These are phyloP conservation scores for Delichon dasypus DNA, from an alignment of 2,797 vertebrate species.

Conservation along the genomic window DNA sequence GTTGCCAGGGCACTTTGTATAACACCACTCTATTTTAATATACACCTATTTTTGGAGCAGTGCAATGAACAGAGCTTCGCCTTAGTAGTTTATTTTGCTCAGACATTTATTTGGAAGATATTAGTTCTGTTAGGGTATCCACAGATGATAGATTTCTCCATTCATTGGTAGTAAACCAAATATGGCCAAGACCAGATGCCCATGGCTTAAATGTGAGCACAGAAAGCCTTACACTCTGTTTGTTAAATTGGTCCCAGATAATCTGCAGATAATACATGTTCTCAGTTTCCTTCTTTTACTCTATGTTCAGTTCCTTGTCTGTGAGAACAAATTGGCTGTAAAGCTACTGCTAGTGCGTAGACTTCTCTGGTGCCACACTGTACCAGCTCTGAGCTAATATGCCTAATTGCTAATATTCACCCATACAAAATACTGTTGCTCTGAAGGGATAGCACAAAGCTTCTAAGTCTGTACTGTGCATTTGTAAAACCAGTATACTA, in stretches of 20 bases:
- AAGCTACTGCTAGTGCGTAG: not conserved
- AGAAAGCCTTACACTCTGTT: not conserved
- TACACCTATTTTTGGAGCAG: constrained; percentile 77
- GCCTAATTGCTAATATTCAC: not conserved
- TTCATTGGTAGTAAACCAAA: constrained; percentile 78
- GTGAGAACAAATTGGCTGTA: not conserved
- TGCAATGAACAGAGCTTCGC: constrained; percentile 70
- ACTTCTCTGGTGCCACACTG: not conserved
- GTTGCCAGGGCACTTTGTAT: constrained; percentile 76
- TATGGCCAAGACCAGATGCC: constrained; percentile 75
- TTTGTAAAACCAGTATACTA: not conserved
- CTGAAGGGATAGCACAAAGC: not conserved
- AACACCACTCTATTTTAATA: constrained; percentile 75
- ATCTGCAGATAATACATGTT: not conserved
- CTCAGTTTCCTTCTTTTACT: not conserved
- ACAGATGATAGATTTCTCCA: constrained; percentile 73
- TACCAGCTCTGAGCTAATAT: not conserved
- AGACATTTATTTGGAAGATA: constrained; percentile 78
- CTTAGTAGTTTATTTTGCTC: constrained; percentile 74
- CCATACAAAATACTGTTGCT: not conserved
- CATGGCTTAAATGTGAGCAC: constrained; percentile 46
- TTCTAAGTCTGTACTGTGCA: not conserved
- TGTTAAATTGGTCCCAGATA: not conserved
- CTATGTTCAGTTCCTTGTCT: not conserved
- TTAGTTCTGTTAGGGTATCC: constrained; percentile 68